Base-by-base conservation (phyloP, 2,113 vertebrate genomes). In the Meleagris gallopavo region DNA sequence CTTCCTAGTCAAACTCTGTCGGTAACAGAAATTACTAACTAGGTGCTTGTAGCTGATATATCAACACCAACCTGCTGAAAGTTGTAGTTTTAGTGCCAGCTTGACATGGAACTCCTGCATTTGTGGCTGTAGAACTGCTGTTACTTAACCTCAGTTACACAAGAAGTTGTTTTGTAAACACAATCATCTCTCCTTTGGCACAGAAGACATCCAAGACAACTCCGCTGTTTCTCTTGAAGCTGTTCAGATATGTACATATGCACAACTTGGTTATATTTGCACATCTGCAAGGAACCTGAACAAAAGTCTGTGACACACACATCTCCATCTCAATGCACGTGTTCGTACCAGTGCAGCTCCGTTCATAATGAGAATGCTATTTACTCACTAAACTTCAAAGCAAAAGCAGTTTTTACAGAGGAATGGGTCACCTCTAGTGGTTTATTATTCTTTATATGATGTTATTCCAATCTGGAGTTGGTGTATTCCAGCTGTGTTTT, bases 11-110 rank as follows among this genome's bases (percentile, higher is more conserved):
- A 8, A 9, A 3, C 22, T 64, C 43, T 52, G 78, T 5, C 36
- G 58, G 38, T 3, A 30, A n/a, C 1, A 50, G 30, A 46, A 12
- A 0, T 5, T 21, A 8, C 6, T 3, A 13, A 27, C 55, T 6
- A 5, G 21, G 54, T 27, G 61, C 21, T 58, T 25, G 11, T 19
- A 73, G 48, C 15, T 32, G 27, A 38, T 34, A 0, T 0, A 69
- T 11, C 55, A 36, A 9, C 24, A 18, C 16, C 6, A 21, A 66
- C 3, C 29, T 30, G 11, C 66, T 30, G 3, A 2, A 6, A 48
- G 52, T 57, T 36, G 30, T 34, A 61, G 71, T 65, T n/a, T 70
- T 9, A 55, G 40, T 22, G 41, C 10, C 14, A 43, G 13, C 58
- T 58, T 41, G 0, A 27, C 29, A 61, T 8, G 10, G n/a, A 21